Conservation (phyloP, 1,140 invertebrate species). For the Helicoverpa zea region DNA sequence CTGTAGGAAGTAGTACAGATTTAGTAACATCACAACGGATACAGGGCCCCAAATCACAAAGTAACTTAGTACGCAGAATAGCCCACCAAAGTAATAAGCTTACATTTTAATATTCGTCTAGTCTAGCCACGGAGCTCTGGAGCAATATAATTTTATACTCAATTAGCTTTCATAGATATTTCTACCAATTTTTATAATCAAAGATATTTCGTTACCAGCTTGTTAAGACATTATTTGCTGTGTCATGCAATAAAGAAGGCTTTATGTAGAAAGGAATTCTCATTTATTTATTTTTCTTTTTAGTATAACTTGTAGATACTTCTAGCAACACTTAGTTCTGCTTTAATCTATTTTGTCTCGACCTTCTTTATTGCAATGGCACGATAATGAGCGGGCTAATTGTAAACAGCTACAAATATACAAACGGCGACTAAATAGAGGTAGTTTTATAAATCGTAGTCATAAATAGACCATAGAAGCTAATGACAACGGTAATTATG, state of each 20-base stretch:
- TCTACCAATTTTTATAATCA: conserved; percentile 55
- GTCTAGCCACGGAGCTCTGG: conserved; percentile 46
- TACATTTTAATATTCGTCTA: conserved; percentile 31
- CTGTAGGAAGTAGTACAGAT: background rate
- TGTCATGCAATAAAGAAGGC: conserved; percentile 52
- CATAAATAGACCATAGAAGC: conserved; percentile 65
- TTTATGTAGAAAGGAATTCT: conserved; percentile 2
- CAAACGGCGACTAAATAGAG: conserved; percentile 61
- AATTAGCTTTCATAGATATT: conserved; percentile 52
- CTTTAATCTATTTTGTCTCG: background rate
- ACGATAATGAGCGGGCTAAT: conserved; percentile 53
- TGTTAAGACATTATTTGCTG: conserved; percentile 40
- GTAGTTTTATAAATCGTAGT: conserved; percentile 63
- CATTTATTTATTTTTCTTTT: background rate
- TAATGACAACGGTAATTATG: conserved; percentile 52
- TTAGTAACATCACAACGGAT: background rate
- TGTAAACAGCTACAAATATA: conserved; percentile 57
- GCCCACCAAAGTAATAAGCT: background rate
- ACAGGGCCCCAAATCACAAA: conserved; percentile 15
- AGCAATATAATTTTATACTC: conserved; percentile 52
- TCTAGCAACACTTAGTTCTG: background rate
- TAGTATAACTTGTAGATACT: conserved; percentile 29
- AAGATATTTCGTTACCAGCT: conserved; percentile 58
- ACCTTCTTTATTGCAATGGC: conserved; percentile 44
- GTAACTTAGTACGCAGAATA: background rate